phyloP scores from a whole-genome alignment of 2,797 vertebrate species.

The Austrolebias charrua region DNA sequence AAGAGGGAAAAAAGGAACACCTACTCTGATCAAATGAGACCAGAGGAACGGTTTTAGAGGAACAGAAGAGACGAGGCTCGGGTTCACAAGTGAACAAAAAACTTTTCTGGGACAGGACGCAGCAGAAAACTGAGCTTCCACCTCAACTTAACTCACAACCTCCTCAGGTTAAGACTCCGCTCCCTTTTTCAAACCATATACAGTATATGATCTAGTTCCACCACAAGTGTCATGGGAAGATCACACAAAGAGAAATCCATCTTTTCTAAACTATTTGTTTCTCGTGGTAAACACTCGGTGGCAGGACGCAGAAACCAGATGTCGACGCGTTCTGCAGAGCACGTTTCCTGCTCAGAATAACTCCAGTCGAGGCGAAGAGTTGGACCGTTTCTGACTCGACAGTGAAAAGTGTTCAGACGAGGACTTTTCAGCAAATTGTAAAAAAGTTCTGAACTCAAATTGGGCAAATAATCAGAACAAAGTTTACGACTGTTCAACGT shows the following conservation, averaged over 20 bases:
- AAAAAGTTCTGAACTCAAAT: slow-evolving; percentile 19
- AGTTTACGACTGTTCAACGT: slow-evolving; percentile 26
- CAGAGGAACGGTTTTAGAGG: not conserved
- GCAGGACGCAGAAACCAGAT: slow-evolving; percentile 20
- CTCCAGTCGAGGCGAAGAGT: slow-evolving; percentile 13
- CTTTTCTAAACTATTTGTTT: slow-evolving; percentile 35
- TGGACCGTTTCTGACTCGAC: slow-evolving; percentile 10
- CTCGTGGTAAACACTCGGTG: slow-evolving; percentile 33
- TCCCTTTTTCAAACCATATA: slow-evolving; percentile 52
- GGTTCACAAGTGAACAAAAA: slow-evolving; percentile 18
- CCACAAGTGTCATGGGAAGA: slow-evolving; percentile 35
- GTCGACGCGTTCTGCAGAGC: slow-evolving; percentile 13
- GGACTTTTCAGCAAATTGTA: slow-evolving; percentile 32
- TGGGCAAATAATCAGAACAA: slow-evolving; percentile 33
- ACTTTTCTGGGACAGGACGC: slow-evolving; percentile 2
- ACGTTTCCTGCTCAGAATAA: slow-evolving; percentile 23
- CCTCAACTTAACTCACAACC: slow-evolving; percentile 56
- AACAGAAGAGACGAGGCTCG: slow-evolving; percentile 14
- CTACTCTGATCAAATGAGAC: slow-evolving; percentile 22
- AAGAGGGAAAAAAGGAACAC: slow-evolving; percentile 5
- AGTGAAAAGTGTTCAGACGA: slow-evolving; percentile 5
- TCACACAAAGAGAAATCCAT: slow-evolving; percentile 56
- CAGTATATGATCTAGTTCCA: slow-evolving; percentile 49
- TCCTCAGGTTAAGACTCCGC: slow-evolving; percentile 45
- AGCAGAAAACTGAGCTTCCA: slow-evolving; percentile 6